phyloP scores from a whole-genome alignment of 1,140 invertebrate species.

The Drosophila oshimai region DNA sequence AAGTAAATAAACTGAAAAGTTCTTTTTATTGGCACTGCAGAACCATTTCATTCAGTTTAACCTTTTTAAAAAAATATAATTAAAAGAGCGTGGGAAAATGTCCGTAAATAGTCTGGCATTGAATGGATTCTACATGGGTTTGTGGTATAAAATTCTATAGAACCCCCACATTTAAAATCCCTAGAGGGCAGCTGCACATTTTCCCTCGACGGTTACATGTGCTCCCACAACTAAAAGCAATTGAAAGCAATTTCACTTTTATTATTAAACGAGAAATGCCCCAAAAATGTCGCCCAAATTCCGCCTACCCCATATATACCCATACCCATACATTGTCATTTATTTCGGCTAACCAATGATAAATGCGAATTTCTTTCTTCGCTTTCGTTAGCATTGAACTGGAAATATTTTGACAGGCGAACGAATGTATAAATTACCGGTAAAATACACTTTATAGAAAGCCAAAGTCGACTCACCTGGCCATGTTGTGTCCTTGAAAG shows the following conservation, averaged over 20 bases:
- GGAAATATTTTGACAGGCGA: constrained; percentile 50
- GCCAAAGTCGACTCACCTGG: constrained; percentile 48
- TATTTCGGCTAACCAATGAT: constrained; percentile 40
- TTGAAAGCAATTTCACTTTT: constrained; percentile 39
- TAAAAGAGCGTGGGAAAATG: background rate
- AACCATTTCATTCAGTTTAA: no score
- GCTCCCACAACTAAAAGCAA: background rate
- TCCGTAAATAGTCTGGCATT: background rate
- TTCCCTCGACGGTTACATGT: constrained; percentile 9
- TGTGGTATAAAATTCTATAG: no score
- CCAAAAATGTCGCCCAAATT: constrained; percentile 6
- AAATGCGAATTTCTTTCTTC: constrained; percentile 52
- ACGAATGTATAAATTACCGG: constrained; percentile 37
- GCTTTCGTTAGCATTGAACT: constrained; percentile 49
- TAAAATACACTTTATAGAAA: constrained; percentile 12
- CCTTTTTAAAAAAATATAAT: no score
- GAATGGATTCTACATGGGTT: background rate
- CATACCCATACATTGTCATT: constrained; percentile 4
- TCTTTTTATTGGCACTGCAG: no score
- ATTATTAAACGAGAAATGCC: constrained; percentile 18
- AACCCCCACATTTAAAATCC: background rate
- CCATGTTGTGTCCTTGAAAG: constrained; percentile 51
- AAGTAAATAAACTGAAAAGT: no score
- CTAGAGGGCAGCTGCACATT: background rate
- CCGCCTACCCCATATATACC: background rate